These are phyloP conservation scores for Seira musarum DNA, from an alignment of 2,888 invertebrate species.

Conservation along the genomic window DNA sequence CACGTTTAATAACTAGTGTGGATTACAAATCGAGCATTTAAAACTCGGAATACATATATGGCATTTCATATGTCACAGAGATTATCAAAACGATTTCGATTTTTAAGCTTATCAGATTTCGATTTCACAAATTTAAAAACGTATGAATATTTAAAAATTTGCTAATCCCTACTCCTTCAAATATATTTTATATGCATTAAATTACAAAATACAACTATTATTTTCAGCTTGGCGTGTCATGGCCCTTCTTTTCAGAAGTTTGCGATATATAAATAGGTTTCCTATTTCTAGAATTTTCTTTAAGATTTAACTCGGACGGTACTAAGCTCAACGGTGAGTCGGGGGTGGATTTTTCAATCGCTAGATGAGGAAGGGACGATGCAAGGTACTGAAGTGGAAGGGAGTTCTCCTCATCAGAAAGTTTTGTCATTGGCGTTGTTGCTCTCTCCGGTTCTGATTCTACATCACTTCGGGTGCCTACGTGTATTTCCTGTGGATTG, in stretches of 20 bases:
- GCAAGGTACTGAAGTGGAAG: constrained; percentile 53
- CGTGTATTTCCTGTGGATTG: constrained; percentile 20
- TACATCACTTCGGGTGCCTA: constrained; percentile 36
- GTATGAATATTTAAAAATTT: constrained; percentile 27
- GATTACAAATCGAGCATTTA: too few relatives aligned
- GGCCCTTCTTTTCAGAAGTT: constrained; percentile 51
- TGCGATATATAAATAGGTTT: constrained; percentile 70
- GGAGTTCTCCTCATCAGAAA: constrained; percentile 65
- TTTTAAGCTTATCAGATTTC: too few relatives aligned
- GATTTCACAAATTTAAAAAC: constrained; percentile 31
- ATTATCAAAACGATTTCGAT: too few relatives aligned
- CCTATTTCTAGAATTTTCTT: constrained; percentile 67
- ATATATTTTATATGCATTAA: too few relatives aligned
- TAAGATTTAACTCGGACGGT: constrained; percentile 66
- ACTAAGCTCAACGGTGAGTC: constrained; percentile 69
- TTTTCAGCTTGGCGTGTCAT: constrained; percentile 32
- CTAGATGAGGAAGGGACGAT: constrained; percentile 42
- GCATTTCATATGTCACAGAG: too few relatives aligned
- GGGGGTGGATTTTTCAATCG: constrained; percentile 40
- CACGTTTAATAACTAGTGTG: too few relatives aligned
- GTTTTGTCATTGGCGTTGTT: constrained; percentile 46
- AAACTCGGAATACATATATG: too few relatives aligned
- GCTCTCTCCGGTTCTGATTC: constrained; percentile 51
- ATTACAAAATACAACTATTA: background rate
- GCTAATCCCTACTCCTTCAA: too few relatives aligned